These are phyloP conservation scores for Copidosoma floridanum DNA, from an alignment of 1,140 invertebrate genomes.

Conservation along the genomic window DNA sequence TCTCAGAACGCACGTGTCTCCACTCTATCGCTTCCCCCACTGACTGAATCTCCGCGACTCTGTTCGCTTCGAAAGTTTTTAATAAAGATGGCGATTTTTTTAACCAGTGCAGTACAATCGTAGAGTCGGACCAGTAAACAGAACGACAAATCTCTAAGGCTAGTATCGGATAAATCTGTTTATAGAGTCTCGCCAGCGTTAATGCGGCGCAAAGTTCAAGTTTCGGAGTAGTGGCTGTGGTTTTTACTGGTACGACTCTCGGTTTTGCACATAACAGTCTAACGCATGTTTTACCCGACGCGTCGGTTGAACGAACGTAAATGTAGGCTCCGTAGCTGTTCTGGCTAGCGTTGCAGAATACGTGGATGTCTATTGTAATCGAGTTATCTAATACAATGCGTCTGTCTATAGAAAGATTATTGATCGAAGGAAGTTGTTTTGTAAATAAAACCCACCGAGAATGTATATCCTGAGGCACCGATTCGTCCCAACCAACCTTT, in stretches of 20 bases:
- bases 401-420: neutral
- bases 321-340: conserved; percentile 8
- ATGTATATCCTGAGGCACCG: neutral
- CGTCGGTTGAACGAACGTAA: neutral
- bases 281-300: neutral
- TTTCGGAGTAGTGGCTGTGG: conserved; percentile 5
- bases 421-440: neutral
- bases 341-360: conserved; percentile 6
- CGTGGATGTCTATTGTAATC: conserved; percentile 2
- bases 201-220: conserved; percentile 19
- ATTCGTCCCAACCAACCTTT: neutral
- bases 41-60: too few relatives aligned
- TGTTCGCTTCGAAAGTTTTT: neutral
- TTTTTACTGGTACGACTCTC: conserved; percentile 8
- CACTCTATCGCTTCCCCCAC: neutral
- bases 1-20: too few relatives aligned
- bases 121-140: conserved; percentile 9
- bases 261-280: conserved; percentile 7
- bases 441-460: neutral
- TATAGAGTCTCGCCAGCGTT: neutral
- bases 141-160: neutral
- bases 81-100: neutral
- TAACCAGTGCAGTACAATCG: conserved; percentile 8
- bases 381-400: neutral
- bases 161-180: neutral